Percentiles rank a stretch among this genome's conserved stretches.
phyloP scores from a whole-genome alignment of 2,113 vertebrate genomes.

The Crocuta crocuta region DNA sequence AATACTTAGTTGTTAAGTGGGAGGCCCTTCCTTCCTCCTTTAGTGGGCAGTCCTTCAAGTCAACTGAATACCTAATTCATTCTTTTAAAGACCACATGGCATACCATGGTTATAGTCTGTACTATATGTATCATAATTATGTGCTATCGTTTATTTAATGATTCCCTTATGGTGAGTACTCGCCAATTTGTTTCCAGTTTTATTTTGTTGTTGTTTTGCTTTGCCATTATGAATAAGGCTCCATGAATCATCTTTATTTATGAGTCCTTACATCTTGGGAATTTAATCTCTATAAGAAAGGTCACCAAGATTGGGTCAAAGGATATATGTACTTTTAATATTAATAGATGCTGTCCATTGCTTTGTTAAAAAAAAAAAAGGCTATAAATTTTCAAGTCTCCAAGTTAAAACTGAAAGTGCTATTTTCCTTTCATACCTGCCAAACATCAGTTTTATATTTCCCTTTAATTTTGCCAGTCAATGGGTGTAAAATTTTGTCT shows the following conservation, averaged over 20 bases:
- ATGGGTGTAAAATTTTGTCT: neutral
- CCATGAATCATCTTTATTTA: neutral
- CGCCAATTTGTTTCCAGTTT: neutral
- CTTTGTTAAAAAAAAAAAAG: neutral
- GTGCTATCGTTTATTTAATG: neutral
- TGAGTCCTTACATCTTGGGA: neutral
- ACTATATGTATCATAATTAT: neutral
- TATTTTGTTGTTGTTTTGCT: neutral
- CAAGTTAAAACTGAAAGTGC: neutral
- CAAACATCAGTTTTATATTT: neutral
- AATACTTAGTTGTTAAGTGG: neutral
- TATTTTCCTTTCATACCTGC: neutral
- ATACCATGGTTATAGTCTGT: neutral
- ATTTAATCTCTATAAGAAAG: neutral
- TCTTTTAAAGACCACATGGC: neutral
- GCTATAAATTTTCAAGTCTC: neutral
- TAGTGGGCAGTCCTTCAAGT: neutral
- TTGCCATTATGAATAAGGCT: neutral
- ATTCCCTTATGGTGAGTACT: neutral
- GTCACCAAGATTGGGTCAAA: neutral
- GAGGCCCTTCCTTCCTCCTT: neutral
- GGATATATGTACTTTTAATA: neutral
- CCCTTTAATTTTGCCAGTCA: neutral
- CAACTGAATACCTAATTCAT: neutral
- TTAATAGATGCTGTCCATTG: neutral